phyloP scores from a whole-genome alignment of 2,797 vertebrate species.

The Cirrhinus molitorella region DNA sequence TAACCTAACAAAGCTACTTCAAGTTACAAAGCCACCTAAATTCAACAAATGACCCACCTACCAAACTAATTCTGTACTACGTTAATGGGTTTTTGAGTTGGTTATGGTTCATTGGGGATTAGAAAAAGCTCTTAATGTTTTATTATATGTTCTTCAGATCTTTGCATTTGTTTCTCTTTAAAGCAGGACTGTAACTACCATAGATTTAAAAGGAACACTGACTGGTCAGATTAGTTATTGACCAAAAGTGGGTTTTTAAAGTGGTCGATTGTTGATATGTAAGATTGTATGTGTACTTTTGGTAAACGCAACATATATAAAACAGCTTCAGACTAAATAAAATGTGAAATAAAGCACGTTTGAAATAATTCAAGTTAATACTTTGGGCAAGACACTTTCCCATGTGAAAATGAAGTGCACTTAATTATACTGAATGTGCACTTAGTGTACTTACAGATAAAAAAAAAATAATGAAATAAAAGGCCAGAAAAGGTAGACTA shows the following conservation, averaged over 20 bases:
- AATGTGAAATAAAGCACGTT: neutral
- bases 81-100: neutral
- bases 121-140: neutral
- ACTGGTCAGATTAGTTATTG: neutral
- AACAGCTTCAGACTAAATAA: neutral
- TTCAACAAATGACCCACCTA: neutral
- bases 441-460: neutral
- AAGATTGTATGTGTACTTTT: neutral
- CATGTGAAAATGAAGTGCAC: neutral
- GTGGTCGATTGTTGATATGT: neutral
- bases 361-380: neutral
- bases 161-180: neutral
- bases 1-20: too few relatives aligned
- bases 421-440: neutral
- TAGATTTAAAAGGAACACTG: neutral
- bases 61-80: neutral
- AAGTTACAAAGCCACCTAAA: neutral
- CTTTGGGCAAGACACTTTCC: neutral
- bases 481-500: neutral
- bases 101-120: neutral
- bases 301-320: neutral
- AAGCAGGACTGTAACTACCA: neutral
- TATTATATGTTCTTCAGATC: neutral
- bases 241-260: neutral
- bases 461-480: neutral